Percentiles rank a stretch among this genome's conserved stretches.
Conservation (phyloP, 2,113 vertebrate genomes). For the Sisor rabdophorus region DNA sequence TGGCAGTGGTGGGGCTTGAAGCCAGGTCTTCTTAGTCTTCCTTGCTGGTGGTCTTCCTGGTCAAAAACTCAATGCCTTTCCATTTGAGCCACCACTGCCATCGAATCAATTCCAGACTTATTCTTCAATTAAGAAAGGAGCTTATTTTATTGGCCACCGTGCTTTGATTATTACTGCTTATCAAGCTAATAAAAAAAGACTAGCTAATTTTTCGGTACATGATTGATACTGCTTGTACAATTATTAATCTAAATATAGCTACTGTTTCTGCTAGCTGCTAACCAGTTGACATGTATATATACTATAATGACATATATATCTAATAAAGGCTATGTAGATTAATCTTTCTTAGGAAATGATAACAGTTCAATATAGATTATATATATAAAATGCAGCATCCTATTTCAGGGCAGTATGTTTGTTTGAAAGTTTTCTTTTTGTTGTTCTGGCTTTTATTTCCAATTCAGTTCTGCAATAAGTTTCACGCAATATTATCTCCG, state of each 20-base stretch:
- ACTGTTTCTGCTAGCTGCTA: background rate
- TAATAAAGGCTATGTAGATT: too few species aligned
- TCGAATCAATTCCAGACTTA: background rate
- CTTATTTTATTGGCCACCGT: too few species aligned
- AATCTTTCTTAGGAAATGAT: constrained; percentile 1
- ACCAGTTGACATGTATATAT: background rate
- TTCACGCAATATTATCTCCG: background rate
- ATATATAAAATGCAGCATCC: background rate
- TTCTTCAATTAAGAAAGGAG: background rate
- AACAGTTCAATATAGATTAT: too few species aligned
- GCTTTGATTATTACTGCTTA: background rate
- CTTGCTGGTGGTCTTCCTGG: too few species aligned
- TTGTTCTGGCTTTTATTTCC: background rate
- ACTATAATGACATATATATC: background rate
- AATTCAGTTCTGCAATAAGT: background rate
- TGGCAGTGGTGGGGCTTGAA: too few species aligned
- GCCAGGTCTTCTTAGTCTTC: too few species aligned
- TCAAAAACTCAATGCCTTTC: too few species aligned
- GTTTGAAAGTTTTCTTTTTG: background rate
- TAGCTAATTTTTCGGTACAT: background rate
- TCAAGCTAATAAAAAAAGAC: background rate
- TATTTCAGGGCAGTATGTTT: background rate
- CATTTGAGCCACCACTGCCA: too few species aligned
- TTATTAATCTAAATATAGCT: background rate
- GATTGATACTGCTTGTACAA: background rate